phyloP scores from a whole-genome alignment of 1,140 invertebrate genomes.

The Belonocnema kinseyi region DNA sequence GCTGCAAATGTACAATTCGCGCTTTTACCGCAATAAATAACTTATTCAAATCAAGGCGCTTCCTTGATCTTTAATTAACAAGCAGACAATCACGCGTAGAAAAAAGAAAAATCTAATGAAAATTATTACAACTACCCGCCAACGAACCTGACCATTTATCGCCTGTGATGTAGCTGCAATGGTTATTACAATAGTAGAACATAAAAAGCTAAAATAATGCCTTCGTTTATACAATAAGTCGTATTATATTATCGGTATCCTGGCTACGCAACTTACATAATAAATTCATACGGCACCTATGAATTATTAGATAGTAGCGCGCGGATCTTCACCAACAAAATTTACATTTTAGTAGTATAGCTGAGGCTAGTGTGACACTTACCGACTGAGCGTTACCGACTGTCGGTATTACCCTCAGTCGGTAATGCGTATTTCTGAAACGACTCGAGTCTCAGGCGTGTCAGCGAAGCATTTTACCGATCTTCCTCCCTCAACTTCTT shows the following conservation, averaged over 20 bases:
- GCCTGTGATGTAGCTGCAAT: not conserved
- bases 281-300: conserved; percentile 52
- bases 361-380: too few species aligned
- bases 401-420: too few species aligned
- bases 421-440: too few species aligned
- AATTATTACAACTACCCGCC: conserved; percentile 22
- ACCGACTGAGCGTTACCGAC: too few species aligned
- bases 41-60: conserved; percentile 66
- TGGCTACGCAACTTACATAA: conserved; percentile 38
- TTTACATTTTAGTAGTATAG: too few species aligned
- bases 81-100: conserved; percentile 63
- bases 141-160: conserved; percentile 23
- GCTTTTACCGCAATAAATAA: conserved; percentile 69
- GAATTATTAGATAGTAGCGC: conserved; percentile 69
- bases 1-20: conserved; percentile 62
- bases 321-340: conserved; percentile 47
- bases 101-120: conserved; percentile 52
- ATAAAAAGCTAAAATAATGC: conserved; percentile 69
- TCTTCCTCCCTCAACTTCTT: too few species aligned
- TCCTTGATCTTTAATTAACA: conserved; percentile 60
- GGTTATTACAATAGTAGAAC: conserved; percentile 45
- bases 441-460: too few species aligned
- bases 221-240: conserved; percentile 72
- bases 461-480: too few species aligned
- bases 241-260: conserved; percentile 66